A percentile compares a stretch with the other conserved stretches of the same genome.
phyloP scores from a whole-genome alignment of 2,113 vertebrate genomes.

The Glaucidium brasilianum region DNA sequence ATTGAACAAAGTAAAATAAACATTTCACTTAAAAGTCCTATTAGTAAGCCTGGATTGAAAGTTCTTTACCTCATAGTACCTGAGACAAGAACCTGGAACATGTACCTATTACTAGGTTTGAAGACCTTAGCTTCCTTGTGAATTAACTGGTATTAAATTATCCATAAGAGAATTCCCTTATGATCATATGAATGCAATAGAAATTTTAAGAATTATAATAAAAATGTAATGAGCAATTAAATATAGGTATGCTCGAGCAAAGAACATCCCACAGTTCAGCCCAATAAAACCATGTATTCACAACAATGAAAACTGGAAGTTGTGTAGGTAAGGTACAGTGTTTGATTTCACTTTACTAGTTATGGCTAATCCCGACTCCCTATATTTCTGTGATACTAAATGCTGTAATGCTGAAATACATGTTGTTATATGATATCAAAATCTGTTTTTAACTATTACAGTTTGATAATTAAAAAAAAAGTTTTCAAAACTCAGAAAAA shows the following conservation, averaged over 20 bases:
- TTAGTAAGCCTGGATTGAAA: neutral
- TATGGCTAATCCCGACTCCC: neutral
- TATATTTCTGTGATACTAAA: neutral
- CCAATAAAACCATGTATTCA: neutral
- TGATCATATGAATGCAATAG: neutral
- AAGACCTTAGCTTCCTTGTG: neutral
- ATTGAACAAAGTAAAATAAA: neutral
- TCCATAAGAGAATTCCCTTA: neutral
- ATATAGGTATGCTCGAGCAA: neutral
- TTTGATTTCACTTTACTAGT: neutral
- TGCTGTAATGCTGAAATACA: neutral
- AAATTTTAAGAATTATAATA: neutral
- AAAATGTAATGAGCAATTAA: neutral
- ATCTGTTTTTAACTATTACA: neutral
- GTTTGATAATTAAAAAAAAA: neutral
- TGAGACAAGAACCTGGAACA: neutral
- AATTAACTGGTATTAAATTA: neutral
- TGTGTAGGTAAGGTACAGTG: neutral
- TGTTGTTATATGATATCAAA: neutral
- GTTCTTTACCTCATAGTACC: neutral
- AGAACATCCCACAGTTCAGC: neutral
- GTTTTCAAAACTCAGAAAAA: neutral
- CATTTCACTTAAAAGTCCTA: neutral
- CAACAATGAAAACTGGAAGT: neutral
- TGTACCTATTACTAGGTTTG: neutral